A percentile compares a stretch with the other conserved stretches of the same genome.
These are phyloP conservation scores for Listrodromus nycthemerus DNA, from an alignment of 2,888 invertebrate species.

Conservation along the genomic window DNA sequence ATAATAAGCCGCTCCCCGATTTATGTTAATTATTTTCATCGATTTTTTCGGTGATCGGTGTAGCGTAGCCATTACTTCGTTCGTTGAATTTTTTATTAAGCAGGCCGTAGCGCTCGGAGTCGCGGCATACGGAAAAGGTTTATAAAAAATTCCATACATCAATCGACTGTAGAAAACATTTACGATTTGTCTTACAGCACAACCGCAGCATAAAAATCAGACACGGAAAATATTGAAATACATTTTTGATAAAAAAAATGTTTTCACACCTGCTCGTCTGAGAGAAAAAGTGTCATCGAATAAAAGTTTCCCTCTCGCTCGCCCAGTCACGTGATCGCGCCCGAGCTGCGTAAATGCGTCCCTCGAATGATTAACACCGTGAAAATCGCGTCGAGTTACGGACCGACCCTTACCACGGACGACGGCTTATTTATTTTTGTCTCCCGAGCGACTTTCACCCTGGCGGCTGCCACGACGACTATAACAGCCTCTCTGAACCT, in stretches of 20 bases:
- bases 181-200: too few species aligned
- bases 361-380: not conserved
- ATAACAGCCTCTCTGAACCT: constrained; percentile 66
- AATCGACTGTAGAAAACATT: too few species aligned
- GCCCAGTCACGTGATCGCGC: not conserved
- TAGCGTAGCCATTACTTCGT: not conserved
- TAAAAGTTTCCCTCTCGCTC: constrained; percentile 37
- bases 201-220: too few species aligned
- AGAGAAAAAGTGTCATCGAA: constrained; percentile 46
- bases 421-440: constrained; percentile 76
- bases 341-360: constrained; percentile 1
- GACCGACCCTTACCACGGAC: constrained; percentile 37
- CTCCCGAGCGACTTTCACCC: constrained; percentile 52
- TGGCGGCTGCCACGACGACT: constrained; percentile 35
- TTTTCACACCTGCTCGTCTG: not conserved
- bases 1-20: not conserved
- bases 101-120: not conserved
- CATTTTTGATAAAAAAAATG: not conserved
- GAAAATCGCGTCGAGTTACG: constrained; percentile 15
- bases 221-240: too few species aligned
- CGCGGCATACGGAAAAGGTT: too few species aligned
- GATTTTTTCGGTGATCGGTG: not conserved
- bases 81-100: not conserved
- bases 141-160: too few species aligned
- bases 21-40: constrained; percentile 16